Evolutionary conservation across 2,888 invertebrate species (phyloP), one percentile per base, ranked within the genome.

Genomic region (Barypeithes pellucidus): DNA sequence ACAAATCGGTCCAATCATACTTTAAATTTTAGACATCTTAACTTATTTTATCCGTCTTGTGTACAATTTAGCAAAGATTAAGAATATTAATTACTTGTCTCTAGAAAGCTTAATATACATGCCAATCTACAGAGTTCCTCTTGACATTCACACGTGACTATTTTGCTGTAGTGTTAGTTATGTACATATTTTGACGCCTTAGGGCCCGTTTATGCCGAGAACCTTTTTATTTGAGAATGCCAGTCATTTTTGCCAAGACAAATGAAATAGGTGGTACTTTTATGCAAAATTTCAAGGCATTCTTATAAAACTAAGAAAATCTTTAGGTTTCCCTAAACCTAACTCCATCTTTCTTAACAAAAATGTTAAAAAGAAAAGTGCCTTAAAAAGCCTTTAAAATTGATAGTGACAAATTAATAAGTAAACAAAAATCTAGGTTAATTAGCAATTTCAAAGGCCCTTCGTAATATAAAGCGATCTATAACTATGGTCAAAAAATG

Each of bases 101-200:
- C 63, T 70, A 67, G 39, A 61, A 65, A 67, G 66, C 67, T 61
- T 18, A 71, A 67, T 63, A 36, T 70, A 73, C 69, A 73, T 47
- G 65, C 68, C 41, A 67, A 72, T 69, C 69, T 65, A 69, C 65
- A 65, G 52, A 36, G 29, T 50, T 63, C 9, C 2, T 67, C 24
- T 14, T 33, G 67, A 68, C 63, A 65, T 29, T 71, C 65, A 65
- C 54, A 45, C 65, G 33, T 12, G 65, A 33, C 22, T 39, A 41
- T 52, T 63, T 66, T 20, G 47, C 63, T 63, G 50, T 45, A 63
- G 20, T 18, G 7, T 47, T 47, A 63, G 50, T 50, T 63, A 47
- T 50, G 12, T 50, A 63, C 63, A 63, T 45, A 50, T 63, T 63
- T 63, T 63, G 63, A 63, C 47, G 24, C 36, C 20, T 1, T 18